Conservation (phyloP, 2,797 vertebrate genomes). For the Prionace glauca region DNA sequence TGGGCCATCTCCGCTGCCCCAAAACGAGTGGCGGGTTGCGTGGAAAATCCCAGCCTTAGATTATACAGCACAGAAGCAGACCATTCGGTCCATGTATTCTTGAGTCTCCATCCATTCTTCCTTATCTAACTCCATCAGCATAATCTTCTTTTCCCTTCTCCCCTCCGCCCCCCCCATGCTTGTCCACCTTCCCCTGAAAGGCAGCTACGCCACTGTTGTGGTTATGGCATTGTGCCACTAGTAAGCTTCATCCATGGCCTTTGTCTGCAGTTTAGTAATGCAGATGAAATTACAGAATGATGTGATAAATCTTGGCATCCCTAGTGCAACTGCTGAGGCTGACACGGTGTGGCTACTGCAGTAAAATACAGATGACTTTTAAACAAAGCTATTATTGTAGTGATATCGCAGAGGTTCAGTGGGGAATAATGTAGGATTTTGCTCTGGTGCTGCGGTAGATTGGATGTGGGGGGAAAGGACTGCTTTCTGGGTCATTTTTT, state of each 20-base stretch:
- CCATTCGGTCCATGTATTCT: neutral
- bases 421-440: neutral
- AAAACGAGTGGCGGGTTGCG: too few species aligned
- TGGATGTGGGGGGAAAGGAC: neutral
- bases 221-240: neutral
- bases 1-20: too few species aligned
- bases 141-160: neutral
- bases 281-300: neutral
- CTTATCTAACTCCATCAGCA: neutral
- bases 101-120: neutral
- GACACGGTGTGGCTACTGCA: neutral
- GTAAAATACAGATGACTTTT: neutral
- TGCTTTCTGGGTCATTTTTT: constrained; percentile 14
- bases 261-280: neutral
- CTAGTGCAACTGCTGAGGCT: neutral
- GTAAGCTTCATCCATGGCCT: neutral
- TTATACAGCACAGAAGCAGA: neutral
- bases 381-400: neutral
- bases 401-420: neutral
- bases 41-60: too few species aligned
- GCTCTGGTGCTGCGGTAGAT: neutral
- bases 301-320: too few species aligned
- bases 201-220: neutral
- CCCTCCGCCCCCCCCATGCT: neutral
- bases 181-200: neutral